Evolutionary conservation across 2,797 vertebrate species (phyloP).

Genomic region (Uromys caudimaculatus): DNA sequence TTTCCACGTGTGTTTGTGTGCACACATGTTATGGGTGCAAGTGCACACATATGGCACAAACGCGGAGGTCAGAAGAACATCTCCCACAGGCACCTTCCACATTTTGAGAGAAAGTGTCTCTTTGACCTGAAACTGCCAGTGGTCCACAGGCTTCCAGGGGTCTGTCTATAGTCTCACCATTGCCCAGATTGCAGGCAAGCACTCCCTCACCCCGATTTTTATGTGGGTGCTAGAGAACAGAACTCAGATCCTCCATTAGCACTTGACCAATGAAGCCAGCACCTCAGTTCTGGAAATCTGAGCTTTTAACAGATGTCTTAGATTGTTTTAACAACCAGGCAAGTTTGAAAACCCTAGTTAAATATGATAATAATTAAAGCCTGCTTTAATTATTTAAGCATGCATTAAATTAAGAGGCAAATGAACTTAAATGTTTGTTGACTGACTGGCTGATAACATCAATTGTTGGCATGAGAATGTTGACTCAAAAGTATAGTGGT

Average conservation of each 20-base stretch:
- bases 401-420: not conserved
- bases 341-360: slow-evolving; percentile 51
- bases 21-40: not conserved
- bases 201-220: not conserved
- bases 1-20: not conserved
- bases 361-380: not conserved
- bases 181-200: too few species aligned
- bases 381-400: not conserved
- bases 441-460: slow-evolving; percentile 18
- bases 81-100: not conserved
- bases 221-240: not conserved
- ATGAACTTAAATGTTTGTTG: slow-evolving; percentile 37
- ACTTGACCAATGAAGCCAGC: not conserved
- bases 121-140: not conserved
- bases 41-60: too few species aligned
- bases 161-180: not conserved
- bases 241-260: not conserved
- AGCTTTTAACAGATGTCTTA: slow-evolving; percentile 6
- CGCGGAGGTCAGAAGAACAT: not conserved
- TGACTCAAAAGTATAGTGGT: slow-evolving; percentile 44
- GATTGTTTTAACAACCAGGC: not conserved
- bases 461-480: not conserved
- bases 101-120: not conserved
- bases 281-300: not conserved
- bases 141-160: not conserved